A percentile compares a stretch with the other conserved stretches of the same genome.
Conservation (phyloP, 2,113 vertebrate species). For the Orycteropus afer region DNA sequence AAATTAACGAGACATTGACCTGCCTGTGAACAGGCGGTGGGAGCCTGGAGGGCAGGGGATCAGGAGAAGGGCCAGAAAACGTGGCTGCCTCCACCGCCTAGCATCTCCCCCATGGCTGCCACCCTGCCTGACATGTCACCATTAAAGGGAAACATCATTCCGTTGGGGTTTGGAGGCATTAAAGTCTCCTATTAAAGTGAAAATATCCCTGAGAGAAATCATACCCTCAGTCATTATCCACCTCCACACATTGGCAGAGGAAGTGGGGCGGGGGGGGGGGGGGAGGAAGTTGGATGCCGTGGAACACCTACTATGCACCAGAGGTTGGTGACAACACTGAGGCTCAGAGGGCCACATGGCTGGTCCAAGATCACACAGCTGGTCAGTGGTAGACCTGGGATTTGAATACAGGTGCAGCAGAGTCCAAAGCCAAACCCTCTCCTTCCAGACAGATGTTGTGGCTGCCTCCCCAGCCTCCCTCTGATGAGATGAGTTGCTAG, state of each 20-base stretch:
- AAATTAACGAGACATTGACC: background rate
- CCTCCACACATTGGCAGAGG: background rate
- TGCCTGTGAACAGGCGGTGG: background rate
- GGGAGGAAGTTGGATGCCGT: background rate
- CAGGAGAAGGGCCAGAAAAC: background rate
- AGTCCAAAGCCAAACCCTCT: background rate
- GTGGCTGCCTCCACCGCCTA: background rate
- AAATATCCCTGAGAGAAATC: conserved; percentile 9
- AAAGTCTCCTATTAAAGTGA: conserved; percentile 39
- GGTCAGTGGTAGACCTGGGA: background rate
- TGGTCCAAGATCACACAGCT: background rate
- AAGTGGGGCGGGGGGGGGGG: background rate
- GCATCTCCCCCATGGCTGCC: background rate
- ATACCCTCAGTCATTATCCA: background rate
- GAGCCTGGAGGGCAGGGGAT: background rate
- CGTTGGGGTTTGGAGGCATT: background rate
- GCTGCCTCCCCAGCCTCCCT: background rate
- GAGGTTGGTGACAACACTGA: accelerated
- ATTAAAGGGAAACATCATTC: conserved; percentile 46
- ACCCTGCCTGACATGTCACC: conserved; percentile 25
- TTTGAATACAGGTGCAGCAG: too few relatives aligned
- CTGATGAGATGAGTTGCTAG: background rate
- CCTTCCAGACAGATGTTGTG: background rate
- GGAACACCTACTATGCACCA: background rate
- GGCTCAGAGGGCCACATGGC: background rate